Evolutionary conservation across 2,113 vertebrate genomes (phyloP), one percentile per base, ranked within the genome.

Genomic region (Phrynosoma platyrhinos): DNA sequence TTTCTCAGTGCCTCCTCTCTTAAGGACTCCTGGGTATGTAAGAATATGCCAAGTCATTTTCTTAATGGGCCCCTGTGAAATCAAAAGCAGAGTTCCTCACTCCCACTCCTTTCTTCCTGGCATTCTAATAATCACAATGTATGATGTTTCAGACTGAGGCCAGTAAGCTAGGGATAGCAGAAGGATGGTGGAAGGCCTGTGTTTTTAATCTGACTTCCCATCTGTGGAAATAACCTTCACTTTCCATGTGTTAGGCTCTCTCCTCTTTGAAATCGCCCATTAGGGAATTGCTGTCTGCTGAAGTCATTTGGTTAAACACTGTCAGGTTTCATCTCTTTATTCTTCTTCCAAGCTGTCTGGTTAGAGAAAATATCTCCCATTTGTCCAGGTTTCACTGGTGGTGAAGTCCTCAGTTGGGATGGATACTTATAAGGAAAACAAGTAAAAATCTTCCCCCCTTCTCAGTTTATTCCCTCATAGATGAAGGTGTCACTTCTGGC

Each of bases 21-120:
- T 93, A 94, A 94, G 78, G 87, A 82, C 68, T 91, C 82, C 82
- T 93, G 91, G 93, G 92, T 90, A 87, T 88, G 88, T 91, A 79
- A 81, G 83, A 88, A 91, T 90, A 93, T 91, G 92, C 90, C 84
- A 90, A 95, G 78, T 87, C 77, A 77, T 78, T 93, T 90, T 86
- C 79, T 87, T 92, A 87, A 85, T 87, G 91, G 91, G 88, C 90
- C 83, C 40, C n/a, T 47, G 40, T 14, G 76, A 92, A 93, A 94
- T 75, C 69, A 89, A 92, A 92, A 82, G 91, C 42, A 90, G 89
- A 36, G 5, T 90, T 93, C 1, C 16, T 53, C n/a, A 1, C 36
- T 25, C 52, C 25, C 27, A 18, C 13, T 58, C 84, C 1, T 14
- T 55, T 8, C 58, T 88, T 2, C 42, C n/a, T 88, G 77, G 5